Evolutionary conservation across 2,888 invertebrate species (phyloP).

Genomic region (Arrhopalites spinosus): DNA sequence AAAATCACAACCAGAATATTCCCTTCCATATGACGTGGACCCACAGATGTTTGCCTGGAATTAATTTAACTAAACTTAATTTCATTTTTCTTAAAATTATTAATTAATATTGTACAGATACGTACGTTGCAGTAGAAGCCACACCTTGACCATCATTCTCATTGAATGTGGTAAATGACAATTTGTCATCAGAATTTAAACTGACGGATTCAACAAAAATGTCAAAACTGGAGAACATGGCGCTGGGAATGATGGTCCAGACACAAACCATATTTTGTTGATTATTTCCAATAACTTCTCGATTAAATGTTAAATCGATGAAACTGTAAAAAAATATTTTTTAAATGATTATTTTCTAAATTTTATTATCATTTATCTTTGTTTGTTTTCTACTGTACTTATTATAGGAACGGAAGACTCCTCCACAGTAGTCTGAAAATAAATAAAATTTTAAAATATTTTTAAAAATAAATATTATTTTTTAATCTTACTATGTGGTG

Average conservation of each 20-base stretch:
- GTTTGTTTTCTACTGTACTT: background rate
- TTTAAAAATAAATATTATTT: background rate
- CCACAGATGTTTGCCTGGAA: background rate
- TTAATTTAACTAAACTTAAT: too few species aligned
- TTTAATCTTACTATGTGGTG: constrained; percentile 16
- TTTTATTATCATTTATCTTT: background rate
- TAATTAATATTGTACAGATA: background rate
- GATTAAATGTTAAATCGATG: constrained; percentile 17
- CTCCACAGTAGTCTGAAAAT: constrained; percentile 15
- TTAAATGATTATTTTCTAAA: background rate
- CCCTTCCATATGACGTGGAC: background rate
- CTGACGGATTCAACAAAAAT: background rate
- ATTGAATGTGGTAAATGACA: background rate
- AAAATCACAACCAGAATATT: background rate
- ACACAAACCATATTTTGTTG: constrained; percentile 23
- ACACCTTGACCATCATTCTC: background rate
- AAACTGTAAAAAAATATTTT: background rate
- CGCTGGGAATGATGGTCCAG: constrained; percentile 22
- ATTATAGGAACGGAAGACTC: constrained; percentile 1
- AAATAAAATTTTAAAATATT: background rate
- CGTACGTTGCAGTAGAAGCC: background rate
- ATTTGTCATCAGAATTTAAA: background rate
- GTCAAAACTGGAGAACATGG: background rate
- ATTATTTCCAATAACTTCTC: background rate
- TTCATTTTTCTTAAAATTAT: background rate